These are phyloP conservation scores for Nannobrachium achirus DNA, from an alignment of 2,113 vertebrate species.

Conservation along the genomic window DNA sequence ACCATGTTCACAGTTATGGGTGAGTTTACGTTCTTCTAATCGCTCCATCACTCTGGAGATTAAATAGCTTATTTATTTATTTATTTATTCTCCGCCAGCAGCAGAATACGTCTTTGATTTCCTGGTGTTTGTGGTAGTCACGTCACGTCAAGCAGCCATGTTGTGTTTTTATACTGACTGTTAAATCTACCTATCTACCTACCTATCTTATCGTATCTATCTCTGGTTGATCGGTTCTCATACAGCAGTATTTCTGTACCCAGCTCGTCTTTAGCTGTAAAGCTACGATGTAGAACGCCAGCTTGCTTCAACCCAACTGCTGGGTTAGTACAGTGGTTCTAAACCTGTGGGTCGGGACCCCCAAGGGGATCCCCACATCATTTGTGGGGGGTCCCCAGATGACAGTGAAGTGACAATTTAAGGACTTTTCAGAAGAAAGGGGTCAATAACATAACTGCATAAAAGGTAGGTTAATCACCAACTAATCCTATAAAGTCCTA, in stretches of 20 bases:
- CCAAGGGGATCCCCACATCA: no score
- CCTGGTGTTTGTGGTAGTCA: constrained; percentile 41
- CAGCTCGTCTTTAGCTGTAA: no score
- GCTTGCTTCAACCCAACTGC: constrained; percentile 33
- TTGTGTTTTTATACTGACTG: constrained; percentile 49
- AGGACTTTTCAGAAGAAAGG: background rate
- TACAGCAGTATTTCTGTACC: constrained; percentile 20
- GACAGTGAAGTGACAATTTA: no score
- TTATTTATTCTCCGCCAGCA: no score
- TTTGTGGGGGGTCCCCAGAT: no score
- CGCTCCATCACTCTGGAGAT: constrained; percentile 35
- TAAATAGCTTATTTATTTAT: constrained; percentile 39
- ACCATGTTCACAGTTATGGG: background rate
- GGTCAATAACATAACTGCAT: no score
- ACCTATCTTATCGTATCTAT: no score
- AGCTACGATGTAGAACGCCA: constrained; percentile 4
- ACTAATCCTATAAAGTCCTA: no score
- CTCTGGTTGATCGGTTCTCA: no score
- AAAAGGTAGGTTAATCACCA: no score
- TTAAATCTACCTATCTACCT: constrained; percentile 26
- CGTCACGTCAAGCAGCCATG: constrained; percentile 51
- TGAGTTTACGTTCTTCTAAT: constrained; percentile 28
- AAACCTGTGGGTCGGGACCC: no score
- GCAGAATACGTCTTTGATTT: constrained; percentile 34
- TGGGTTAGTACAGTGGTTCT: constrained; percentile 16